Percentiles rank a stretch among this genome's conserved stretches.
These are phyloP conservation scores for Lasioglossum albipes DNA, from an alignment of 1,140 invertebrate species.

Conservation along the genomic window DNA sequence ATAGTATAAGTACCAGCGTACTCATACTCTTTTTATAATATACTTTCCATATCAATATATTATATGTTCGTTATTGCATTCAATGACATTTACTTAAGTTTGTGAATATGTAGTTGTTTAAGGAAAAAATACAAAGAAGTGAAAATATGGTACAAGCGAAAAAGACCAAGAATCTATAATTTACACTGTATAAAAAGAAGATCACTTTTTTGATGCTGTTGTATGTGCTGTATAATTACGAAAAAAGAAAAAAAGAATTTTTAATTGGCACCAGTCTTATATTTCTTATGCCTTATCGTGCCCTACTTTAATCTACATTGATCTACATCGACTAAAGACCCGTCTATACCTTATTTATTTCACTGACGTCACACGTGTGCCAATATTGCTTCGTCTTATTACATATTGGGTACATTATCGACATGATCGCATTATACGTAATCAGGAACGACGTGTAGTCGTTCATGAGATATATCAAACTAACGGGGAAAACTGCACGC, in stretches of 20 bases:
- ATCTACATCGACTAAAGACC: background rate
- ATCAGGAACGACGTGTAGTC: background rate
- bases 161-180: constrained; percentile 24
- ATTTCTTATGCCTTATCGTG: background rate
- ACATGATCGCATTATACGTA: background rate
- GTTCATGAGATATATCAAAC: constrained; percentile 30
- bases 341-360: background rate
- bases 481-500: constrained; percentile 23
- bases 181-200: background rate
- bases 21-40: constrained; percentile 46
- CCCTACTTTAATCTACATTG: background rate
- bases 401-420: background rate
- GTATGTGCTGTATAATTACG: constrained; percentile 10
- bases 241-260: background rate
- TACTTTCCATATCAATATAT: constrained; percentile 22
- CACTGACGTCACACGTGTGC: constrained; percentile 6
- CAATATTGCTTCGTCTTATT: background rate
- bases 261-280: background rate
- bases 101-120: constrained; percentile 42
- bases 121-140: constrained; percentile 19
- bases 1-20: constrained; percentile 9
- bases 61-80: constrained; percentile 34
- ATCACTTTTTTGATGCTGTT: background rate
- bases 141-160: constrained; percentile 19
- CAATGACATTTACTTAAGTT: constrained; percentile 22